phyloP scores from a whole-genome alignment of 2,113 vertebrate species.

The Myotis lucifugus region DNA sequence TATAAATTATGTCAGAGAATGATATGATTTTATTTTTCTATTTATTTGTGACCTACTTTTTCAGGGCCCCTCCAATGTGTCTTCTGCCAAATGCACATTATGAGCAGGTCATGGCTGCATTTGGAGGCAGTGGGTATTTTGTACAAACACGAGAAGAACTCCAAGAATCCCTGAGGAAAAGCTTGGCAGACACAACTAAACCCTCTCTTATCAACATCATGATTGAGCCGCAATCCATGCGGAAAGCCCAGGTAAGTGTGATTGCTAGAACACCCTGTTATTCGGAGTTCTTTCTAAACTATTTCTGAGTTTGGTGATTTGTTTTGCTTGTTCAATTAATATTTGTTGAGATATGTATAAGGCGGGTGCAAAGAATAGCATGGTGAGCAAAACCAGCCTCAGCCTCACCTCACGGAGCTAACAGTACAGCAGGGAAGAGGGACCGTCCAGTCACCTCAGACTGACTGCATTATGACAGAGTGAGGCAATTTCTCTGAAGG shows the following conservation, averaged over 20 bases:
- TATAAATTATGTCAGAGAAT: neutral
- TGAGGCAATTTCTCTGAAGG: neutral
- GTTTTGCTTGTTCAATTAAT: neutral
- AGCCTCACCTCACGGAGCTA: neutral
- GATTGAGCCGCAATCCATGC: constrained; percentile 92
- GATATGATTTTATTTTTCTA: neutral
- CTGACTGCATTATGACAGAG: neutral
- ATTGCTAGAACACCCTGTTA: neutral
- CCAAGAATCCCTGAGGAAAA: constrained; percentile 85
- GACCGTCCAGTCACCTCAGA: neutral
- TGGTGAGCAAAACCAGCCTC: neutral
- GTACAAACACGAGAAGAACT: constrained; percentile 93
- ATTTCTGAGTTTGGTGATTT: neutral
- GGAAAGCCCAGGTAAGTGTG: constrained; percentile 92
- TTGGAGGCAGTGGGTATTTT: constrained; percentile 95
- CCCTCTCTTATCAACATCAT: constrained; percentile 95
- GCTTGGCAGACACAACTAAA: constrained; percentile 86
- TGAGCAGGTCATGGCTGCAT: constrained; percentile 93
- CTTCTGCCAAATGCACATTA: constrained; percentile 95
- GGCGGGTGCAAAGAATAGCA: neutral
- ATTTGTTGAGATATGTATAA: neutral
- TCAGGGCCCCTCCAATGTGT: constrained; percentile 91
- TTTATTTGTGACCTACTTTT: constrained; percentile 43
- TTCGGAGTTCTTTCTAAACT: neutral
- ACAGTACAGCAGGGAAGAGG: neutral